Conservation (phyloP, 1,140 invertebrate species). For the Drosophila tani region DNA sequence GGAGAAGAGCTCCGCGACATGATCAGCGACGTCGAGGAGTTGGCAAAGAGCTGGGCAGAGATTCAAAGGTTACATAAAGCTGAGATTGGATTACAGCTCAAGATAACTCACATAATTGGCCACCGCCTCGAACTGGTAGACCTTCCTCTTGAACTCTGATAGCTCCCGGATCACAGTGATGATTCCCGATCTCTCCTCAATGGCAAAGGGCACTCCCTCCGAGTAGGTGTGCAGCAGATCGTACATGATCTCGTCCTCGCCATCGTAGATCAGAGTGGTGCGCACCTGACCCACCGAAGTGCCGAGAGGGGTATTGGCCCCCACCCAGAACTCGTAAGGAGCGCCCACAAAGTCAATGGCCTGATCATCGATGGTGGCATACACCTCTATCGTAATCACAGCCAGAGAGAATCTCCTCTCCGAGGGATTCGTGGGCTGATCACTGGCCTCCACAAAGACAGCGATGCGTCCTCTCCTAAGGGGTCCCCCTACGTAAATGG, state of each 20-base stretch:
- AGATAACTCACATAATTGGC: slow-evolving; percentile 87
- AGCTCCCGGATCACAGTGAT: slow-evolving; percentile 93
- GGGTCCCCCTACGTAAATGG: slow-evolving; percentile 89
- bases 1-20: slow-evolving; percentile 61
- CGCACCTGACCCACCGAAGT: slow-evolving; percentile 94
- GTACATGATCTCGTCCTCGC: slow-evolving; percentile 90
- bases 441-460: slow-evolving; percentile 92
- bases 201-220: slow-evolving; percentile 94
- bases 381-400: slow-evolving; percentile 91
- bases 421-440: slow-evolving; percentile 92
- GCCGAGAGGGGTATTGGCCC: slow-evolving; percentile 92
- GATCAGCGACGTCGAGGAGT: slow-evolving; percentile 61
- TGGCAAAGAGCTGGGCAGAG: slow-evolving; percentile 66
- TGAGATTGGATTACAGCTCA: no score
- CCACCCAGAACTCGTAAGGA: slow-evolving; percentile 96
- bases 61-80: not conserved
- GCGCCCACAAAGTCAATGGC: slow-evolving; percentile 93
- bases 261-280: slow-evolving; percentile 88
- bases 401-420: slow-evolving; percentile 92
- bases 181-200: slow-evolving; percentile 94
- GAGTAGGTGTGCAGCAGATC: slow-evolving; percentile 93
- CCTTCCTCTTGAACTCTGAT: slow-evolving; percentile 88
- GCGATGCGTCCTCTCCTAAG: slow-evolving; percentile 89
- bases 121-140: slow-evolving; percentile 93
- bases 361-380: slow-evolving; percentile 86